These are phyloP conservation scores for Acanthococcus lagerstroemiae DNA, from an alignment of 2,888 invertebrate genomes.

Conservation along the genomic window DNA sequence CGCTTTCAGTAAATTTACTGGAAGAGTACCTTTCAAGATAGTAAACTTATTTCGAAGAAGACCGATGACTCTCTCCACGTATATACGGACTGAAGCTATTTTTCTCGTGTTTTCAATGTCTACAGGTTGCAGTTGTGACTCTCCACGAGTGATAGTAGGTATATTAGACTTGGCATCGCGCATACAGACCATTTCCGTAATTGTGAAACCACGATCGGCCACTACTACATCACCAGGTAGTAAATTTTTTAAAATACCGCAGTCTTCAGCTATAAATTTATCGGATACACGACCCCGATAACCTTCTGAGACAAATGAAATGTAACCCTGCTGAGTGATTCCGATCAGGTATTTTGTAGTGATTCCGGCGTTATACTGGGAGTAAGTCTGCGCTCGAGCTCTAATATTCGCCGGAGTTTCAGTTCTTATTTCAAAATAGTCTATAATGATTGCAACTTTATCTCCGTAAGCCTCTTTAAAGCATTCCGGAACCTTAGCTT, in stretches of 20 bases:
- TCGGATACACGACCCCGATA: slow-evolving; percentile 39
- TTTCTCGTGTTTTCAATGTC: too few species aligned
- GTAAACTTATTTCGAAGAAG: too few species aligned
- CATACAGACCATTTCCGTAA: too few species aligned
- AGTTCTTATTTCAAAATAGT: slow-evolving; percentile 38
- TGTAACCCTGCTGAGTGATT: slow-evolving; percentile 38
- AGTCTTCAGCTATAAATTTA: slow-evolving; percentile 34
- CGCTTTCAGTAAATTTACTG: too few species aligned
- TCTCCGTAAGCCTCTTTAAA: slow-evolving; percentile 9
- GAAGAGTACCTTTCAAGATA: too few species aligned
- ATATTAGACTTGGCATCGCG: too few species aligned
- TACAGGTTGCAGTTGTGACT: too few species aligned
- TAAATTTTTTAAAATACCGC: slow-evolving; percentile 35
- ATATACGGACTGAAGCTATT: too few species aligned
- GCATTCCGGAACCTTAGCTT: background rate
- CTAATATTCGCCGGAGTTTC: slow-evolving; percentile 37
- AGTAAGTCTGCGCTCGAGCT: too few species aligned
- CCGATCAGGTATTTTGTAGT: slow-evolving; percentile 37
- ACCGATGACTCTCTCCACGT: too few species aligned
- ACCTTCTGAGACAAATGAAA: slow-evolving; percentile 40
- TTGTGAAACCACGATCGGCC: too few species aligned
- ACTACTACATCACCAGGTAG: slow-evolving; percentile 33
- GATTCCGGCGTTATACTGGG: slow-evolving; percentile 39
- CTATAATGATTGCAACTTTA: slow-evolving; percentile 37
- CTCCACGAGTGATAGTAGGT: too few species aligned